Base-by-base conservation (phyloP, 2,113 vertebrate species). In the Thinocorus orbignyianus region DNA sequence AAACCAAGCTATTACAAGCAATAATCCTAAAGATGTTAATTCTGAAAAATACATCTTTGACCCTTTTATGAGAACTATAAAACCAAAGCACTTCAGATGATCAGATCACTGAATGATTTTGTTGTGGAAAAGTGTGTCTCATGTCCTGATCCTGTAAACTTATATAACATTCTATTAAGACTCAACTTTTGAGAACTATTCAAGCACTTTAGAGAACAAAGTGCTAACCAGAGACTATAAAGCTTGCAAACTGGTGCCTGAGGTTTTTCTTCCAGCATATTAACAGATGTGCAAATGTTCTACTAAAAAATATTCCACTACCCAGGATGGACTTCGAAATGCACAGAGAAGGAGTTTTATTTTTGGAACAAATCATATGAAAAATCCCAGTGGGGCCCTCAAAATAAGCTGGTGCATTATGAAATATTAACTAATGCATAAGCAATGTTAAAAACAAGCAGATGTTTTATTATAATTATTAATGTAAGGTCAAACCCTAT, bases 321-420 rank as follows among this genome's bases (percentile, higher is more conserved):
- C 30, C 52, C 13, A 31, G 49, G 22, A 51, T 55, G 41, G 95
- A 92, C 74, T 87, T 77, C 54, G 72, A 96, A 95, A 92, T 77
- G 79, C 60, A 72, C 39, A 71, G 17, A 5, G 17, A 42, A 82
- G 13, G 8, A 90, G 31, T 74, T 94, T 84, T 85, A 66, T 31
- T 91, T 52, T 91, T 94, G 70, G 41, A 94, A 93, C n/a, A 86
- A 37, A 74, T 79, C 49, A 18, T 37, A 91, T 49, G 79, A 93
- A 96, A 97, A 96, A 71, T 41, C 10, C 31, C 68, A 74, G 26
- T 15, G 85, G 41, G 23, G 69, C 8, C 22, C 24, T 80, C 37
- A 92, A 76, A 86, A 76, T 61, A 77, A 79, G 69, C 11, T 39
- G 19, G 1, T 46, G 37, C 17, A 58, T 51, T 42, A 41, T 8